These are phyloP conservation scores for Drosophila affinis DNA, from an alignment of 2,888 invertebrate genomes.

Conservation along the genomic window DNA sequence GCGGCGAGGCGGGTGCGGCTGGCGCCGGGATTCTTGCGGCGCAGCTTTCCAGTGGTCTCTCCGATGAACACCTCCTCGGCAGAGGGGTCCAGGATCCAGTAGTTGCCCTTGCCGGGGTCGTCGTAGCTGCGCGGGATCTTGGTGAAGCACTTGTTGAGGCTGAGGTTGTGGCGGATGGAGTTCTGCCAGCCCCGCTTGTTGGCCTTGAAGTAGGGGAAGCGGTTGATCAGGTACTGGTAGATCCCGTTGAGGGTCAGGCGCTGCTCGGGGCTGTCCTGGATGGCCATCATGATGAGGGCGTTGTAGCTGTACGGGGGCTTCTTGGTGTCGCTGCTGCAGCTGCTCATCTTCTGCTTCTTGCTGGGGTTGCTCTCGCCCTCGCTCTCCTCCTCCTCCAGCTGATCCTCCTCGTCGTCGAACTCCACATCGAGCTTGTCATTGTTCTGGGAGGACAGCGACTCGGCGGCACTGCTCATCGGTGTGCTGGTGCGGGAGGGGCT, in stretches of 20 bases:
- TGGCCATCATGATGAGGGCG: conserved; percentile 99
- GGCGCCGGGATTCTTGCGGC: conserved; percentile 95
- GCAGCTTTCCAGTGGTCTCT: conserved; percentile 97
- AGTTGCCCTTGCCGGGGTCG: conserved; percentile 99
- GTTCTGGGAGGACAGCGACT: conserved; percentile 72
- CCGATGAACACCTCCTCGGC: conserved; percentile 99
- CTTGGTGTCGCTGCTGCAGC: conserved; percentile 85
- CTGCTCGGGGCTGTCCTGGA: conserved; percentile 96
- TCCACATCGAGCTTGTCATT: conserved; percentile 58
- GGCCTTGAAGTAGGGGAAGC: conserved; percentile 98
- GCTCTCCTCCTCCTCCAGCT: conserved; percentile 60
- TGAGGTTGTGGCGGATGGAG: conserved; percentile 98
- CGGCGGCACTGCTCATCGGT: conserved; percentile 82
- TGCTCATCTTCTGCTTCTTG: conserved; percentile 59
- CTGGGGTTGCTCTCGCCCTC: conserved; percentile 67
- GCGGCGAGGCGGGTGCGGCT: conserved; percentile 94
- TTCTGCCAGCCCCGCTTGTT: conserved; percentile 99
- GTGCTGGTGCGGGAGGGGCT: conserved; percentile 82
- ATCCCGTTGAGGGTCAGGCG: conserved; percentile 97
- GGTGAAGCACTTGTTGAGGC: conserved; percentile 98
- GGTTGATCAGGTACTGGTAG: conserved; percentile 98
- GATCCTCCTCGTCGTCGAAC: conserved; percentile 67
- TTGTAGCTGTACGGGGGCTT: conserved; percentile 99
- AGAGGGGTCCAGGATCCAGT: conserved; percentile 99
- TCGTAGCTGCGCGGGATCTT: conserved; percentile 98